phyloP scores from a whole-genome alignment of 2,113 vertebrate genomes.

The Passer domesticus region DNA sequence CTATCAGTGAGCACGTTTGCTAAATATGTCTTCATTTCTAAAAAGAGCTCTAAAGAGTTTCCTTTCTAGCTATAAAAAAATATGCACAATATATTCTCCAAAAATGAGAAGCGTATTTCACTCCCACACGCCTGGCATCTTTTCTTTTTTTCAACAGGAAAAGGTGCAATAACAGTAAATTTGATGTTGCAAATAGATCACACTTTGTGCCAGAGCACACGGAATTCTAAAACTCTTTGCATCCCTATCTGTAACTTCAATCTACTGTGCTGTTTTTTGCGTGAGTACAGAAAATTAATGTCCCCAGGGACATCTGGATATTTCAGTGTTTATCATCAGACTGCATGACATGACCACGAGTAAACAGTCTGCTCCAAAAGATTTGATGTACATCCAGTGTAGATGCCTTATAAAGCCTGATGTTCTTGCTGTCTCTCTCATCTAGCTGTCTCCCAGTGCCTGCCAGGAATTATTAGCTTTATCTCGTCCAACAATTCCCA shows the following conservation, averaged over 20 bases:
- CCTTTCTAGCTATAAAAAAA: neutral
- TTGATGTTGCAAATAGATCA: neutral
- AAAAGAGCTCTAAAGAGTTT: neutral
- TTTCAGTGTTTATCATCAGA: neutral
- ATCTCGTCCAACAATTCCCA: neutral
- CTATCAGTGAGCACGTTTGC: neutral
- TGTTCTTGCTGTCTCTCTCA: neutral
- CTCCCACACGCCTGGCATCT: neutral
- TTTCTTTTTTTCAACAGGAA: constrained; percentile 6
- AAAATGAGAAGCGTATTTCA: neutral
- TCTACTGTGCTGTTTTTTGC: neutral
- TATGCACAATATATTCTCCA: neutral
- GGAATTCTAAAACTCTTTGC: neutral
- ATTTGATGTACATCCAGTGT: neutral
- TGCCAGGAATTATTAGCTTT: constrained; percentile 30
- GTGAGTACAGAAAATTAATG: neutral
- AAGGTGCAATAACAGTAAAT: neutral
- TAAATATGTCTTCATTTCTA: neutral
- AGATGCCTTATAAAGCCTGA: neutral
- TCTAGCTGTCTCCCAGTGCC: neutral
- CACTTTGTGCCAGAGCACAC: neutral
- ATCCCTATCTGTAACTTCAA: neutral
- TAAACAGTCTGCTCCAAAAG: neutral
- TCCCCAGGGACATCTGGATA: neutral
- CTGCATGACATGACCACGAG: neutral